Conservation (phyloP, 2,797 vertebrate genomes). For the Premnoplex brunnescens region DNA sequence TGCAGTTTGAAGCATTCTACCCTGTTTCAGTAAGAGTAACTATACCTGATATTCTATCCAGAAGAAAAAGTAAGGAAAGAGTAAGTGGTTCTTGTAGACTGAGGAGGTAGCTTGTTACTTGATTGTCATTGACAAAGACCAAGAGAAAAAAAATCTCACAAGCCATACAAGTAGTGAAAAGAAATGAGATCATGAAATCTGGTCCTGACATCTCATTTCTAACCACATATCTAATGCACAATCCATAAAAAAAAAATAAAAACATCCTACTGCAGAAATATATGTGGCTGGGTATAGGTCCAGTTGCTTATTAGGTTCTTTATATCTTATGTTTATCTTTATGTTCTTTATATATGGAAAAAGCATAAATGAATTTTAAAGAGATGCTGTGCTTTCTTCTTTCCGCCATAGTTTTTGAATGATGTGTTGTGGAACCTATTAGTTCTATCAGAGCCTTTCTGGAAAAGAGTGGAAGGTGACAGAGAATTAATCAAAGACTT, state of each 20-base stretch:
- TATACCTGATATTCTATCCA: not conserved
- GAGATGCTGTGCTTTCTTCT: not conserved
- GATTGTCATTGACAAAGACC: not conserved
- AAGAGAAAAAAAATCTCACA: not conserved
- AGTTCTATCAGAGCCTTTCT: not conserved
- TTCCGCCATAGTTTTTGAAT: not conserved
- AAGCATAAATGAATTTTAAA: not conserved
- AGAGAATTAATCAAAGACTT: not conserved
- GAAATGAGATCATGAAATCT: not conserved
- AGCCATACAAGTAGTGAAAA: not conserved
- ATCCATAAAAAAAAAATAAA: not conserved
- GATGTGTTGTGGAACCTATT: not conserved
- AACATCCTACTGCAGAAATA: not conserved
- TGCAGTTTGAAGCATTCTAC: not conserved
- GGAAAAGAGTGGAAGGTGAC: not conserved
- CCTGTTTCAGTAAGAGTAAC: not conserved
- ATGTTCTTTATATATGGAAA: not conserved
- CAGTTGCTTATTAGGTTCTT: not conserved
- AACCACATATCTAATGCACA: not conserved
- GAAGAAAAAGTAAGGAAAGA: not conserved
- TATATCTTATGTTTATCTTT: not conserved
- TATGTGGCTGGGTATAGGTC: not conserved
- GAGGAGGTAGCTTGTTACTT: not conserved
- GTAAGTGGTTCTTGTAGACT: not conserved
- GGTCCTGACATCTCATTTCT: not conserved